Evolutionary conservation across 2,113 vertebrate species (phyloP).

Genomic region (Numenius arquata): DNA sequence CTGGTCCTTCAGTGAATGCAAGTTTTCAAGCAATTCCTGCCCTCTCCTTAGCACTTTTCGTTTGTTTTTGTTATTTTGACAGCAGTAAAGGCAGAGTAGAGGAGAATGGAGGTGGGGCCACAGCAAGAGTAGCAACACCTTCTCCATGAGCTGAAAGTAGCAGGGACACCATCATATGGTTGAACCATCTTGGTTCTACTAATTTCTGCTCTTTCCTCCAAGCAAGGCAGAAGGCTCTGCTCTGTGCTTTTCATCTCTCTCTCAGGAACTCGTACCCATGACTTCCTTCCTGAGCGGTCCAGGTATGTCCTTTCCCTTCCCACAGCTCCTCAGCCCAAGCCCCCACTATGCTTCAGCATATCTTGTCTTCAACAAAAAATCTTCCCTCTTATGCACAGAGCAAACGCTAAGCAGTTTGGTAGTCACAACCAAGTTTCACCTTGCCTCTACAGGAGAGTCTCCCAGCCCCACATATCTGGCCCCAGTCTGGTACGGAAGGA

Average conservation of each 20-base stretch:
- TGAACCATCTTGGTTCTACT: neutral
- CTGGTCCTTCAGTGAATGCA: neutral
- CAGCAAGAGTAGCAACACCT: neutral
- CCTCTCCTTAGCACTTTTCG: neutral
- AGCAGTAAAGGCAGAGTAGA: neutral
- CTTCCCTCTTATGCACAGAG: neutral
- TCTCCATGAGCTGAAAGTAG: neutral
- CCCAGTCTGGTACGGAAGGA: neutral
- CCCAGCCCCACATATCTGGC: neutral
- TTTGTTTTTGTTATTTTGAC: neutral
- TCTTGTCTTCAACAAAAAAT: neutral
- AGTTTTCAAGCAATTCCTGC: neutral
- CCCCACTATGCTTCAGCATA: neutral
- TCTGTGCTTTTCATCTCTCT: neutral
- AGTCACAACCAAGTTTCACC: neutral
- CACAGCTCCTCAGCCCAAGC: neutral
- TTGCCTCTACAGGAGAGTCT: neutral
- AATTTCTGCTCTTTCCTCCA: neutral
- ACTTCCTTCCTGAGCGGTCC: neutral
- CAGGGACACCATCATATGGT: neutral
- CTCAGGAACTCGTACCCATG: neutral
- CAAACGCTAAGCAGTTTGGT: neutral
- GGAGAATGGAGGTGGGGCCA: neutral
- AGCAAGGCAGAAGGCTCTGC: neutral
- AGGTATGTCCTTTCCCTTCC: neutral